Evolutionary conservation across 2,888 invertebrate species (phyloP).

Genomic region (Nephrotoma flavescens): DNA sequence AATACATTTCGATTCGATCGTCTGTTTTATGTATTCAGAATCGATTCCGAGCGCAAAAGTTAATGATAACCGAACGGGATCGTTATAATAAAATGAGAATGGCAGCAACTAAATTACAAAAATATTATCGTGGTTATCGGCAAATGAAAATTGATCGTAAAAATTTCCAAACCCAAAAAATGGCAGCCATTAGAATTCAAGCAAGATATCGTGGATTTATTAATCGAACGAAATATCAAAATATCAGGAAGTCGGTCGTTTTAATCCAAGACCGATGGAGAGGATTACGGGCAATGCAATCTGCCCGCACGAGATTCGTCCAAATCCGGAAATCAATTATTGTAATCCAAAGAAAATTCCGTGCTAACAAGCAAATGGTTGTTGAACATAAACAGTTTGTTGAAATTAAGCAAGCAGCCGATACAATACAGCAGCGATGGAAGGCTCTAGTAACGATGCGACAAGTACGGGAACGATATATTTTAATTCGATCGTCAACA

Average conservation of each 20-base stretch:
- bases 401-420: conserved; percentile 13
- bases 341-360: conserved; percentile 8
- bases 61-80: conserved; percentile 14
- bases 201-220: neutral
- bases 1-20: conserved; percentile 15
- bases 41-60: conserved; percentile 21
- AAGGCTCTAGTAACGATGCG: conserved; percentile 21
- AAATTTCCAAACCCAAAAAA: neutral
- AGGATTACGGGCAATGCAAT: conserved; percentile 18
- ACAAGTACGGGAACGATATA: conserved; percentile 21
- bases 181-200: neutral
- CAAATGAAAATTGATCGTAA: neutral
- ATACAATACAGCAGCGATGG: conserved; percentile 25
- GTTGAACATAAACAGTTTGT: conserved; percentile 16
- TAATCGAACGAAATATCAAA: conserved; percentile 3
- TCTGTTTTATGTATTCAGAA: conserved; percentile 25
- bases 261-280: conserved; percentile 21
- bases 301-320: conserved; percentile 11
- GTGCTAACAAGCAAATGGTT: conserved; percentile 17
- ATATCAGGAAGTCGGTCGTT: conserved; percentile 14
- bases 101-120: conserved; percentile 9
- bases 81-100: conserved; percentile 13
- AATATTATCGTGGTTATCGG: conserved; percentile 12
- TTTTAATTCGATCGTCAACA: conserved; percentile 20
- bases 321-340: neutral